Conservation (phyloP, 2,113 vertebrate species). For the Embiotoca jacksoni region DNA sequence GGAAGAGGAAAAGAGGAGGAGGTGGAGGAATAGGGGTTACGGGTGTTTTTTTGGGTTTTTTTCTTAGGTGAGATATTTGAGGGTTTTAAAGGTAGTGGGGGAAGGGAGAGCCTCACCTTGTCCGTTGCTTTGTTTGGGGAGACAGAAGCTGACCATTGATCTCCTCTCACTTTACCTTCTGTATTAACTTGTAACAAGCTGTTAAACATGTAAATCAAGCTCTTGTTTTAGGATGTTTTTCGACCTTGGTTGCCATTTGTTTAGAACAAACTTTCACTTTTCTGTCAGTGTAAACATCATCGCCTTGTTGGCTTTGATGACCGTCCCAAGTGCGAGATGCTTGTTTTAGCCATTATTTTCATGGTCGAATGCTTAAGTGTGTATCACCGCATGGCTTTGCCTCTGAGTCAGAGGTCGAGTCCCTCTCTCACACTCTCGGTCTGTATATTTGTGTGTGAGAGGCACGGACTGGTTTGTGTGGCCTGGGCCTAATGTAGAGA, state of each 20-base stretch:
- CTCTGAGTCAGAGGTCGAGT: constrained; percentile 51
- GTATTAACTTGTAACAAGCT: constrained; percentile 27
- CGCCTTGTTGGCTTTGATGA: constrained; percentile 55
- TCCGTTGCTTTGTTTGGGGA: constrained; percentile 47
- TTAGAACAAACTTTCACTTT: constrained; percentile 59
- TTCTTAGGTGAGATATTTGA: constrained; percentile 66
- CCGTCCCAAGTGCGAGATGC: constrained; percentile 42
- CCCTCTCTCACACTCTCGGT: constrained; percentile 7
- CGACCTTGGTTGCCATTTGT: constrained; percentile 41
- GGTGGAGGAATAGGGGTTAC: constrained; percentile 31
- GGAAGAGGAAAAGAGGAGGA: constrained; percentile 56
- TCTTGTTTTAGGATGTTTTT: not conserved
- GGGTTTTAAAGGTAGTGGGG: constrained; percentile 70
- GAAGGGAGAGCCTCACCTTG: constrained; percentile 47
- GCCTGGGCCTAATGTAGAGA: constrained; percentile 60
- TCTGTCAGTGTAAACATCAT: constrained; percentile 67
- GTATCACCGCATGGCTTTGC: constrained; percentile 27
- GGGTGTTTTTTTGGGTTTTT: constrained; percentile 50
- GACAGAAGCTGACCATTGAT: constrained; percentile 43
- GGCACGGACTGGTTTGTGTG: constrained; percentile 39
- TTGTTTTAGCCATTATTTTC: constrained; percentile 50
- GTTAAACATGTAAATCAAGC: constrained; percentile 22
- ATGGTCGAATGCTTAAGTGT: constrained; percentile 27
- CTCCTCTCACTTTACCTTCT: constrained; percentile 44
- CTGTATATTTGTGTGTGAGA: constrained; percentile 27